Evolutionary conservation across 1,140 invertebrate species (phyloP), one percentile per base, ranked within the genome.

Genomic region (Steinernema khuongi): DNA sequence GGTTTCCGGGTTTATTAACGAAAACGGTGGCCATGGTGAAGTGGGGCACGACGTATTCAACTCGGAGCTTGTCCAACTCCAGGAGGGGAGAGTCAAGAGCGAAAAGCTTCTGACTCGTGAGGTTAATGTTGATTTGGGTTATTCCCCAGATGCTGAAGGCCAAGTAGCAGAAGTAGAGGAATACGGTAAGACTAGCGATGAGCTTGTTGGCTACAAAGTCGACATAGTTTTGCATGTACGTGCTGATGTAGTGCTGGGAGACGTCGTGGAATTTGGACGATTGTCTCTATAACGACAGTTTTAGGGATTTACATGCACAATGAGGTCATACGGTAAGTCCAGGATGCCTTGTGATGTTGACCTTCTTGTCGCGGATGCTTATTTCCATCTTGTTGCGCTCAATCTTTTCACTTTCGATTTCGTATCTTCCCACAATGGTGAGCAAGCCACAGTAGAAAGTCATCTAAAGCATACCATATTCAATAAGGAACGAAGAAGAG

Each of bases 11-110:
- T 11, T 74, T 79, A 36, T 79, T 82, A 1, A 84, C 81, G 50
- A 84, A 84, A 1, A 84, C 80, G 7, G 82, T 85, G 31, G 80
- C 80, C 78, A 85, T 80, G 1, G 80, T 84, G 66, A 80, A 84
- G 36, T 85, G 78, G 1, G 82, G 83, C 11, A 85, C 81, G 72
- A 80, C 75, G 68, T 85, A 83, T 33, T 81, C 70, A 19, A 81
- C 81, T n/a, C 83, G 80, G 14, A 84, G 44, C 69, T 83, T 79
- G 50, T 85, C 80, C 41, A 83, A 68, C 43, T 78, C 74, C 17
- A 85, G 60, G 17, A 84, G 67, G 1, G 82, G 82, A 18, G 82
- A 84, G 67, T 85, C 82, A 11, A 67, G 72, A 4, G 82, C 73
- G 67, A 83, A 84, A 2, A 84, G 70, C 67, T 84, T 85, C 70